A percentile compares a stretch with the other conserved stretches of the same genome.
These are phyloP conservation scores for Myiopsitta monachus DNA, from an alignment of 2,113 vertebrate genomes.

Conservation along the genomic window DNA sequence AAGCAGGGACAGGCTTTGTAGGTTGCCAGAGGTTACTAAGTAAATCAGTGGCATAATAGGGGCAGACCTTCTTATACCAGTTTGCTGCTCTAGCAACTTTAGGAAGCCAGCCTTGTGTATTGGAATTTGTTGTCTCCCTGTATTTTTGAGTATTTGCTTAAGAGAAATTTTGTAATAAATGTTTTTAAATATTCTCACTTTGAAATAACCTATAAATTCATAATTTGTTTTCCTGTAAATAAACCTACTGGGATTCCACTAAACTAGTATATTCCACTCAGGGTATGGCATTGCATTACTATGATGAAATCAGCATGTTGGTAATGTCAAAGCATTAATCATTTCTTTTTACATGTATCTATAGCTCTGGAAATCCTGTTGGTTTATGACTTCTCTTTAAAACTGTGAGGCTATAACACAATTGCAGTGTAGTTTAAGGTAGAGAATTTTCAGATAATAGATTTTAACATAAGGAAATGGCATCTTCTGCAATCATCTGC, in stretches of 20 bases:
- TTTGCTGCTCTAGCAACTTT: background rate
- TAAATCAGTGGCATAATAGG: background rate
- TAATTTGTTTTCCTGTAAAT: background rate
- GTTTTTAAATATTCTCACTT: background rate
- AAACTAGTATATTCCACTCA: background rate
- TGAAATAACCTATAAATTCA: background rate
- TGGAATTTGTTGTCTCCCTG: background rate
- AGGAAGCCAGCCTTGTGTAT: background rate
- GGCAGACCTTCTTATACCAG: background rate
- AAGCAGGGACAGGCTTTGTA: background rate
- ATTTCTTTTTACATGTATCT: background rate
- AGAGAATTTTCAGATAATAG: background rate
- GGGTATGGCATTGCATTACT: background rate
- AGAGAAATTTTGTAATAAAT: background rate
- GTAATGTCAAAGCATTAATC: background rate
- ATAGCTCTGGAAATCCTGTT: background rate
- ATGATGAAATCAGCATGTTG: background rate
- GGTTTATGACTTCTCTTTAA: background rate
- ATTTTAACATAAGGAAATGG: background rate
- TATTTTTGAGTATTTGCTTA: background rate
- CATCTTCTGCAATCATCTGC: background rate
- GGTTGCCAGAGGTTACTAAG: background rate
- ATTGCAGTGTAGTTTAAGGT: background rate
- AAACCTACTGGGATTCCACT: background rate
- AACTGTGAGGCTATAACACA: background rate